These are phyloP conservation scores for Sinocyclocheilus anshuiensis DNA, from an alignment of 2,113 vertebrate genomes.

Conservation along the genomic window DNA sequence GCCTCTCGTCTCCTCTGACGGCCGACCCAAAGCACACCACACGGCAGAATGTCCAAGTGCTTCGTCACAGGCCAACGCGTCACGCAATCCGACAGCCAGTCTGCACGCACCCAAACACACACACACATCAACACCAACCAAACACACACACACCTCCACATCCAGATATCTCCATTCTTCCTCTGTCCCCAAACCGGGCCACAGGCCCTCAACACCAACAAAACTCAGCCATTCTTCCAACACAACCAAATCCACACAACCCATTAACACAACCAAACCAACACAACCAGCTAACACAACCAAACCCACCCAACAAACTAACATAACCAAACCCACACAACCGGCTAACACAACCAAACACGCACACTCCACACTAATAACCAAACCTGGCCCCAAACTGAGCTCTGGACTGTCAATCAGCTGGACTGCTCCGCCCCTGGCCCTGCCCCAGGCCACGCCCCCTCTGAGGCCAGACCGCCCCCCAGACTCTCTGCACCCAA, in stretches of 20 bases:
- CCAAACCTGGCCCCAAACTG: slow-evolving; percentile 62
- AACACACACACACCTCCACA: slow-evolving; percentile 38
- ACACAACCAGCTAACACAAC: too few relatives aligned
- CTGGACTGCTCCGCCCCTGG: slow-evolving; percentile 67
- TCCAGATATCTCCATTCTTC: slow-evolving; percentile 43
- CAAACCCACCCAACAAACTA: too few relatives aligned
- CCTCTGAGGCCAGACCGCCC: slow-evolving; percentile 56
- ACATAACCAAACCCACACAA: too few relatives aligned
- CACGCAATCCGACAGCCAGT: slow-evolving; percentile 38
- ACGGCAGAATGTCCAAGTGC: slow-evolving; percentile 64
- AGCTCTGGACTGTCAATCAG: slow-evolving; percentile 66
- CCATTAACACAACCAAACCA: too few relatives aligned
- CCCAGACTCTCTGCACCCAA: slow-evolving; percentile 75
- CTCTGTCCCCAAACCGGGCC: slow-evolving; percentile 23
- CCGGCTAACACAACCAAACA: slow-evolving; percentile 33
- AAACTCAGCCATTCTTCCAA: slow-evolving; percentile 32
- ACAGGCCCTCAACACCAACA: slow-evolving; percentile 21
- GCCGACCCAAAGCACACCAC: slow-evolving; percentile 71
- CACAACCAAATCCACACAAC: slow-evolving; percentile 36
- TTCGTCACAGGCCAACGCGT: slow-evolving; percentile 53
- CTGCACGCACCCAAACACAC: slow-evolving; percentile 33
- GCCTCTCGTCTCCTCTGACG: slow-evolving; percentile 63
- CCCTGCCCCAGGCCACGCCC: slow-evolving; percentile 44
- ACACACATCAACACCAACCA: background rate
- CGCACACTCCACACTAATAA: slow-evolving; percentile 22